phyloP scores from a whole-genome alignment of 2,797 vertebrate genomes.

The Octomys mimax region DNA sequence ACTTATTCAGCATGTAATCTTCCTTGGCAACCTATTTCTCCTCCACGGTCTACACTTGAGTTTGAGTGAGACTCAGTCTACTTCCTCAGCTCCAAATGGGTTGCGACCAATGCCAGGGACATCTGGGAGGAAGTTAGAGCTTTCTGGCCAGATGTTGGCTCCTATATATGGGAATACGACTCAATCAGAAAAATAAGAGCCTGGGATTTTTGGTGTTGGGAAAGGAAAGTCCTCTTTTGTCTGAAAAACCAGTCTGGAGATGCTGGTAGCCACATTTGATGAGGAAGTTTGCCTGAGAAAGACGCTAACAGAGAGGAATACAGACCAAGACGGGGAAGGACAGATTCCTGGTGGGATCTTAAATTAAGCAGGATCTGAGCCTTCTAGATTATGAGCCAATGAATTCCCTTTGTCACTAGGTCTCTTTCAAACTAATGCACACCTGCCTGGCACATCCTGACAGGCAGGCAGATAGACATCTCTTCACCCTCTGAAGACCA shows the following conservation, averaged over 20 bases:
- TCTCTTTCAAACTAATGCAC: neutral
- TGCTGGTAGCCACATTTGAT: neutral
- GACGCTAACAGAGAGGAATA: neutral
- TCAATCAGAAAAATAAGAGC: neutral
- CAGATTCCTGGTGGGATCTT: neutral
- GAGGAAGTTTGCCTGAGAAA: neutral
- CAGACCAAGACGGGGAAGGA: neutral
- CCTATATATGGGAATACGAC: neutral
- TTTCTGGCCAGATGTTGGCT: neutral
- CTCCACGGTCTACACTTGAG: neutral
- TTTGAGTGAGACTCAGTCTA: neutral
- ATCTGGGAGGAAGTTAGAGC: neutral
- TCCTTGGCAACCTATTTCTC: neutral
- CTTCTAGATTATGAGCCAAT: neutral
- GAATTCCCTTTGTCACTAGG: neutral
- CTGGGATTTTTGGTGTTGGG: neutral
- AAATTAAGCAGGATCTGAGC: neutral
- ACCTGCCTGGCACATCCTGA: no score
- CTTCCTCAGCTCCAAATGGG: neutral
- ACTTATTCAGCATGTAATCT: neutral
- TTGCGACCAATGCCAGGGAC: neutral
- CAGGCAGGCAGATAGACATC: no score
- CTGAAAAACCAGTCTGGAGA: neutral
- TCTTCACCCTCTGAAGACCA: neutral
- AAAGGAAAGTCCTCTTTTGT: neutral